Base-by-base conservation (phyloP, 2,888 invertebrate genomes). In the Drosophila sordidula region DNA sequence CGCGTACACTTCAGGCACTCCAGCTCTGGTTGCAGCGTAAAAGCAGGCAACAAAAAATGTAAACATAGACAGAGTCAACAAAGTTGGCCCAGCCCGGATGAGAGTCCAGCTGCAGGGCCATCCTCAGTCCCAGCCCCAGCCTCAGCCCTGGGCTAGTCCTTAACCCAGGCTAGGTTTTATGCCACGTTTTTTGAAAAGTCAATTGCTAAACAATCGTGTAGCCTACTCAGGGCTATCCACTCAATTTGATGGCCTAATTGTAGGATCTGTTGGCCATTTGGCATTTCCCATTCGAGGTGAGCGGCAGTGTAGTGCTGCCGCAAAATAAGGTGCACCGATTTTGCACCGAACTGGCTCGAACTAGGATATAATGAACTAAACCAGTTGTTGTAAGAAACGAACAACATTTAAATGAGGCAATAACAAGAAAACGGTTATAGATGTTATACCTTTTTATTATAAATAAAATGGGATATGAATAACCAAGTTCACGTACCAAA, bases 31-130 rank as follows among this genome's bases (percentile, higher is more conserved):
- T 66, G 58, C 52, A 58, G 34, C 58, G 34, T 18, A 18, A 69
- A 39, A 69, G 50, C 51, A 46, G 49, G 45, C 42, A 61, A 49
- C 51, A 58, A 67, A 67, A 70, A 82, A 66, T 68, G 67, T 68
- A 75, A 87, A 72, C 88, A 87, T 75, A 75, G 86, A 82, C 88
- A 86, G 68, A 86, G 79, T 88, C 82, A 83, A 86, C 87, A 83
- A 73, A 83, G 73, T 82, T 69, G 70, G 54, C 44, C 56, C 39
- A 39, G 22, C 54, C 47, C 44, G 4, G 6, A n/a, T 41, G 46
- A 34, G 44, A 25, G 54, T 52, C 41, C 61, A 45, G 29, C 9
- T 29, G 29, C 29, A 29, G 29, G 8, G 9, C 9, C 25, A 32
- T 18, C 29, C 4, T 11, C 16, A 25, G 34, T 36, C 12, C 11